A percentile compares a stretch with the other conserved stretches of the same genome.
Conservation (phyloP, 1,140 invertebrate species). For the Neodiprion virginianus region DNA sequence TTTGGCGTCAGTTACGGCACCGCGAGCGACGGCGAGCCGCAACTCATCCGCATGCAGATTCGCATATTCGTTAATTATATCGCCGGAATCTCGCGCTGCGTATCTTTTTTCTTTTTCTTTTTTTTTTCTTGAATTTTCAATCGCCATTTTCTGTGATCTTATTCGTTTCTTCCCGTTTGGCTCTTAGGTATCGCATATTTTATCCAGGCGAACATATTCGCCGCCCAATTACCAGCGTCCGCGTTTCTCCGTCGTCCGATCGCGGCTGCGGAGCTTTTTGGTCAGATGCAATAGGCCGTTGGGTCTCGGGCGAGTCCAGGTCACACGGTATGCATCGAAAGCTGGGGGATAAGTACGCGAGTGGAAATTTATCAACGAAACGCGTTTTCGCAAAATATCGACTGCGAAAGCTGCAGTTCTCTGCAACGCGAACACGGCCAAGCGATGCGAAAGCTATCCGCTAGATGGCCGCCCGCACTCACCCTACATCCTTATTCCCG, state of each 20-base stretch:
- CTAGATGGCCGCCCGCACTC: slow-evolving; percentile 58
- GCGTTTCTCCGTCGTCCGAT: too few relatives aligned
- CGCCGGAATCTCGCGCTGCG: background rate
- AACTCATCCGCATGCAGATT: slow-evolving; percentile 14
- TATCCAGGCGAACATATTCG: too few relatives aligned
- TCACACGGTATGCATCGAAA: background rate
- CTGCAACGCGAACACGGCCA: slow-evolving; percentile 41
- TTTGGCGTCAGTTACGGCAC: background rate
- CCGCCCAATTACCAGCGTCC: too few relatives aligned
- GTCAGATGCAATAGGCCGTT: too few relatives aligned
- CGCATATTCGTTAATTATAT: slow-evolving; percentile 35
- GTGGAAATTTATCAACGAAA: slow-evolving; percentile 1
- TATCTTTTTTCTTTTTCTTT: too few relatives aligned
- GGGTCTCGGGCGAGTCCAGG: background rate
- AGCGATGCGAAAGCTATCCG: slow-evolving; percentile 46
- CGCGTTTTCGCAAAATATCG: slow-evolving; percentile 43
- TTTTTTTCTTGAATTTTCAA: too few relatives aligned
- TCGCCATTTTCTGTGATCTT: too few relatives aligned
- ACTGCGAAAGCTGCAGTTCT: slow-evolving; percentile 53
- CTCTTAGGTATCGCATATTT: too few relatives aligned
- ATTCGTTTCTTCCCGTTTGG: too few relatives aligned
- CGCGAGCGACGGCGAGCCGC: background rate
- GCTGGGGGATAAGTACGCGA: background rate
- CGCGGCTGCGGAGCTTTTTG: too few relatives aligned
- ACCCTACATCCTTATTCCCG: slow-evolving; percentile 33